Percentiles rank a stretch among this genome's conserved stretches.
Evolutionary conservation across 2,113 vertebrate species (phyloP).

Genomic region (Rhombomys opimus): DNA sequence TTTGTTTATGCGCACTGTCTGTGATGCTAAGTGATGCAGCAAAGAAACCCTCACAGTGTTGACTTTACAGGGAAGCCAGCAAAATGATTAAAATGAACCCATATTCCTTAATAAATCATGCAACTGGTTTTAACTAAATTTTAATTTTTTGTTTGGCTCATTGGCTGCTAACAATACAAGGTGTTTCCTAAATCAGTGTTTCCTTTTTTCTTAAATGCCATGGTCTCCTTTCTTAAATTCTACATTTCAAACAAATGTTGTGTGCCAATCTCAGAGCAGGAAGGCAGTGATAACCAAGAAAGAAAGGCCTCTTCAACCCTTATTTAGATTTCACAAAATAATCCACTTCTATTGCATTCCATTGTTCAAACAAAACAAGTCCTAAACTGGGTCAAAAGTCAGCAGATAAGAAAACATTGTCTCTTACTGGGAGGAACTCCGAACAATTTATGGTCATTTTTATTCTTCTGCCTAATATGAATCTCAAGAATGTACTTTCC

Average conservation of each 20-base stretch:
- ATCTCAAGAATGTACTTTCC: not conserved
- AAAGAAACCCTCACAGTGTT: constrained; percentile 17
- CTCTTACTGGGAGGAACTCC: not conserved
- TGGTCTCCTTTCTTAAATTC: not conserved
- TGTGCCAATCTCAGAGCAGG: not conserved
- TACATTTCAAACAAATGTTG: not conserved
- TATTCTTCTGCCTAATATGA: not conserved
- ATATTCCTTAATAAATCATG: not conserved
- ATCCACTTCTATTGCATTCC: not conserved
- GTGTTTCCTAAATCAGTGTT: not conserved
- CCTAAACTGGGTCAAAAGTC: not conserved
- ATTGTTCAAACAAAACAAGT: constrained; percentile 6
- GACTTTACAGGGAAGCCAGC: not conserved
- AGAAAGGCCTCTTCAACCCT: not conserved
- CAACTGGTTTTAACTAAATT: not conserved
- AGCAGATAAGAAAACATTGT: not conserved
- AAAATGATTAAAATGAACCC: not conserved
- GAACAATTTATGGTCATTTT: constrained; percentile 14
- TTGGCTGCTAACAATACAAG: not conserved
- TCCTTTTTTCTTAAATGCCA: not conserved
- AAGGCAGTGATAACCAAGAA: not conserved
- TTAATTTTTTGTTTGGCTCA: not conserved
- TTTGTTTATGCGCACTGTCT: not conserved
- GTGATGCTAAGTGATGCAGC: not conserved
- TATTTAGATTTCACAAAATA: not conserved